Evolutionary conservation across 1,140 invertebrate genomes (phyloP).

Genomic region (Ooceraea biroi): DNA sequence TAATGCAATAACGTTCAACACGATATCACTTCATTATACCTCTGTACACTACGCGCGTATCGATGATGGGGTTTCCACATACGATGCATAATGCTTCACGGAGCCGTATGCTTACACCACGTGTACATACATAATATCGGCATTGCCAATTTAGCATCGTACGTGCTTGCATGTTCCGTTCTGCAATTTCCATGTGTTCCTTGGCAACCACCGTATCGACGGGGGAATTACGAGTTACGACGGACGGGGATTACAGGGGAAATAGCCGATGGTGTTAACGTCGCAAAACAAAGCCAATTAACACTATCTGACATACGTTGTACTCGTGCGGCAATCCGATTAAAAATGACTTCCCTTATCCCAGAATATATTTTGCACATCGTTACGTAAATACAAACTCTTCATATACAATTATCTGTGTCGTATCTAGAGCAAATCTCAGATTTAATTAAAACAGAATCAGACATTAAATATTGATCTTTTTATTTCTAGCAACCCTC

Average conservation of each 20-base stretch:
- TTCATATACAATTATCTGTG: too few species aligned
- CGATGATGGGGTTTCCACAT: not conserved
- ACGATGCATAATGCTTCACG: not conserved
- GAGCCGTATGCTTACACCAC: too few species aligned
- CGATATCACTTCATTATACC: constrained; percentile 1
- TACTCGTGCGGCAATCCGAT: not conserved
- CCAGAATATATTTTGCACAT: not conserved
- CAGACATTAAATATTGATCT: too few species aligned
- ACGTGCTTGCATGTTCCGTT: not conserved
- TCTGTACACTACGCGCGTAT: not conserved
- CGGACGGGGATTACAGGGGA: not conserved
- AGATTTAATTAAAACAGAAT: too few species aligned
- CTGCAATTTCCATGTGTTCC: not conserved
- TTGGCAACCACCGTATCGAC: not conserved
- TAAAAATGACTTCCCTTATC: not conserved
- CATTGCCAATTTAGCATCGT: constrained; percentile 37
- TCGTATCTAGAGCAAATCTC: too few species aligned
- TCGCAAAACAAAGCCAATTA: not conserved
- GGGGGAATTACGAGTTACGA: not conserved
- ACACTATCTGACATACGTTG: not conserved
- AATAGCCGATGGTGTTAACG: not conserved
- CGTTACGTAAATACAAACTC: too few species aligned
- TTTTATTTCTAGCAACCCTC: too few species aligned
- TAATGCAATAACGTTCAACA: constrained; percentile 9
- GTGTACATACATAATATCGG: constrained; percentile 1